Evolutionary conservation across 2,888 invertebrate genomes (phyloP), one percentile per base, ranked within the genome.

Genomic region (Caenorhabditis drosophilae): DNA sequence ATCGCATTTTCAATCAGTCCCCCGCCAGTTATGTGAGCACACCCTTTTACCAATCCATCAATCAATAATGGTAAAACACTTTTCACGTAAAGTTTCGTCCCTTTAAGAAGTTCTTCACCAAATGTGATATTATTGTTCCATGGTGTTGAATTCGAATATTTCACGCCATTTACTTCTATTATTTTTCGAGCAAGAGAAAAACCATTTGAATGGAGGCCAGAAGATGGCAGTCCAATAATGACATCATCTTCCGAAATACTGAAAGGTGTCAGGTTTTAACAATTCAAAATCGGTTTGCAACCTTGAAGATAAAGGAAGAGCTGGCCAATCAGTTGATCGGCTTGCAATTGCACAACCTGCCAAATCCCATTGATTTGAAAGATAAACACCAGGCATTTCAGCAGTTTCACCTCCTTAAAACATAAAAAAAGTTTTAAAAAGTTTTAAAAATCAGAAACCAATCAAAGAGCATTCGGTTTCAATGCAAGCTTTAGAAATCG

Each of bases 331-430:
- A 70, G 90, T 88, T 84, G 96, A 93, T 0, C 95, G 91, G 0
- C 92, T 91, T 0, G 96, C 97, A 0, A 97, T 92, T 0, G 92
- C 90, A 85, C 97, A 97, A 1, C 97, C 98, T 15, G 95, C 96
- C 49, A 97, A 85, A 85, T 98, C 97, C 85, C 95, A 97, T 73
- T 93, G 92, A 0, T 90, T 91, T 0, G 88, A 85, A 2, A 88
- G 87, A 85, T 97, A 98, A 87, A 97, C 90, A 1, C 92, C 90
- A 0, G 97, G 96, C 94, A 96, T 94, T 86, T 95, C 95, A 0
- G 96, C 96, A 1, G 96, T 96, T 86, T 97, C 96, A 0, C 96
- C 96, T 64, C 89, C 89, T 94, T 15, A 27, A 47, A 35, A 7
- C 9, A 49, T 42, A 4, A 35, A 46, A 46, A 18, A 6, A n/a